phyloP scores from a whole-genome alignment of 2,888 invertebrate genomes.

The Lordiphosa fenestrarum region DNA sequence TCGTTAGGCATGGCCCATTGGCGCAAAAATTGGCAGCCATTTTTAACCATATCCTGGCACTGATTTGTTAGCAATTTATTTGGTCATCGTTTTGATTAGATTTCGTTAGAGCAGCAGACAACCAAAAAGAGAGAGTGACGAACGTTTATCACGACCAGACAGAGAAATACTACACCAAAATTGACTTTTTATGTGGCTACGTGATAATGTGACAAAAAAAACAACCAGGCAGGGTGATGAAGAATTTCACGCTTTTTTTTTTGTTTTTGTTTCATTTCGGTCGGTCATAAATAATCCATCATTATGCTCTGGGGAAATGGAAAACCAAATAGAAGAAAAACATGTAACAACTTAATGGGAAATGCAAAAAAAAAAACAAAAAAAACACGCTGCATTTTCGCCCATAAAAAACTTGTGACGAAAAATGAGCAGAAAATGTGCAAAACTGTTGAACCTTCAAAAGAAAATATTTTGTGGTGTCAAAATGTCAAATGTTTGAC shows the following conservation, averaged over 20 bases:
- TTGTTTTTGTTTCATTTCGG: background rate
- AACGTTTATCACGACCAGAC: constrained; percentile 65
- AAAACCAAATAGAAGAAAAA: background rate
- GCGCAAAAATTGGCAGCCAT: background rate
- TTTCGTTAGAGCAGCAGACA: constrained; percentile 24
- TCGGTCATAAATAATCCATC: constrained; percentile 55
- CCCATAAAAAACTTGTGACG: no score
- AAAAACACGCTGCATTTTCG: no score
- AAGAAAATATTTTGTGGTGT: no score
- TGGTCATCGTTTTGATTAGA: constrained; percentile 63
- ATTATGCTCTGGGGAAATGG: constrained; percentile 34
- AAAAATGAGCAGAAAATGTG: no score
- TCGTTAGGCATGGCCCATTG: constrained; percentile 21
- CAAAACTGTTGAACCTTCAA: no score
- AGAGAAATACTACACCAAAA: constrained; percentile 45
- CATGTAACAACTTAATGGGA: background rate
- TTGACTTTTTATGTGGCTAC: constrained; percentile 71
- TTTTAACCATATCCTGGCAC: constrained; percentile 26
- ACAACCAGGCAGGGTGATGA: constrained; percentile 19
- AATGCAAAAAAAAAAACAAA: background rate
- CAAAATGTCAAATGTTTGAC: no score
- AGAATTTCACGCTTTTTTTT: constrained; percentile 22
- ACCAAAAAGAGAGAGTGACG: constrained; percentile 40
- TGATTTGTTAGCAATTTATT: constrained; percentile 65
- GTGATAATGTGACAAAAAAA: constrained; percentile 43